Conservation (phyloP, 2,888 invertebrate species). For the Xylophagus ater region DNA sequence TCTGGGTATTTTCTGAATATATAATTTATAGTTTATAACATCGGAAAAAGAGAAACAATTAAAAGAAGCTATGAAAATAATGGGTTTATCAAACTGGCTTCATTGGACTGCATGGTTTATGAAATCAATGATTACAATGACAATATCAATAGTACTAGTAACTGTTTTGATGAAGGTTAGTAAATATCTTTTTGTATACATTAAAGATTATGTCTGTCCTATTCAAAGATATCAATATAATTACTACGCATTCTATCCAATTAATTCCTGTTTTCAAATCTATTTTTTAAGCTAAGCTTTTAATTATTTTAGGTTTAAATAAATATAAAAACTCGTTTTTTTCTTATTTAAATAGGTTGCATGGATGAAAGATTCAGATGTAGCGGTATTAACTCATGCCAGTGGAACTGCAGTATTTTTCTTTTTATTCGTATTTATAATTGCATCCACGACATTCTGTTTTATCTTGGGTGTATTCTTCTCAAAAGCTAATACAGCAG, state of each 20-base stretch:
- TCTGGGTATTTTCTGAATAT: neutral
- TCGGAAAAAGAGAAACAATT: constrained; percentile 21
- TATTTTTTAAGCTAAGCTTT: no score
- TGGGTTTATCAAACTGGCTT: constrained; percentile 67
- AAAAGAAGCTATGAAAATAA: constrained; percentile 73
- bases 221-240: no score
- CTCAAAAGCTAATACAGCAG: constrained; percentile 60
- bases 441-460: constrained; percentile 57
- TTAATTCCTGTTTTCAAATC: no score
- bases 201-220: neutral
- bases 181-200: neutral
- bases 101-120: constrained; percentile 76
- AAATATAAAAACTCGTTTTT: no score
- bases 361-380: constrained; percentile 41
- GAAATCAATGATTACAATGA: constrained; percentile 54
- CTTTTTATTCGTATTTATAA: constrained; percentile 55
- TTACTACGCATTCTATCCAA: no score
- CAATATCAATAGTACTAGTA: constrained; percentile 46
- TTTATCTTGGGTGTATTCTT: constrained; percentile 68
- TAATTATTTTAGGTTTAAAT: no score
- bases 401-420: constrained; percentile 54
- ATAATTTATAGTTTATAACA: constrained; percentile 24
- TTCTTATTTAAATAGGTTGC: constrained; percentile 24
- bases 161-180: constrained; percentile 46
- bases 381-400: constrained; percentile 55